Base-by-base conservation (phyloP, 2,888 invertebrate species). In the Eremobia ochroleuca region DNA sequence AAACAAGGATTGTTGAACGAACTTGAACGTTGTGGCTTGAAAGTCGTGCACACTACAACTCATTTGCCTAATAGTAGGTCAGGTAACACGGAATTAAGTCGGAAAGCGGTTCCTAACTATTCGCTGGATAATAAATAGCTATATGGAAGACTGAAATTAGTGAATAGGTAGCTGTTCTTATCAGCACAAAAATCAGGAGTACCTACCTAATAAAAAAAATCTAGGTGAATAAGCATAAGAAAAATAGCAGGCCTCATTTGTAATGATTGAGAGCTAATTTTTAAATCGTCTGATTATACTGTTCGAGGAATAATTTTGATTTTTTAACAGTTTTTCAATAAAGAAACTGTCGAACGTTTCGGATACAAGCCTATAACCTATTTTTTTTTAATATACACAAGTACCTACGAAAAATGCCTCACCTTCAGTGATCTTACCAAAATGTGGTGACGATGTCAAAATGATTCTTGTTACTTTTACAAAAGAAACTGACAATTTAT, bases 21-120 rank as follows among this genome's bases (percentile, higher is more conserved):
- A 61, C 55, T 81, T 81, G 70, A 67, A 52, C 55, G 34, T 34
- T 67, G 46, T 49, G 31, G 15, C 18, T 82, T 49, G 61, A 71
- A 81, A 81, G 81, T 77, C 83, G 83, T 71, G 83, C 77, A 59
- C 34, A 59, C 65, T 34, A 37, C 55, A 65, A 43, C 43, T 77
- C 25, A 77, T 55, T 82, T 52, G 28, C 58, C 66, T 70, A 65
- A 46, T 61, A 82, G 77, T 82, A 66, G 80, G 77, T 83, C 65
- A 77, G 40, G 18, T 62, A 58, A 28, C 18, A 58, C 46, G 9
- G 66, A 67, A 55, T 67, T 58, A 58, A 66, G 43, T 21, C 59
- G 15, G 1, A 31, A 67, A 76, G 77, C 55, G 46, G 61, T 67
- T 62, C 13, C 15, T 75, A 52, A 37, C 21, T 28, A 55, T 13